Conservation (phyloP, 37 sponge, comb jelly and placozoan genomes). For the Beroe forskalii region DNA sequence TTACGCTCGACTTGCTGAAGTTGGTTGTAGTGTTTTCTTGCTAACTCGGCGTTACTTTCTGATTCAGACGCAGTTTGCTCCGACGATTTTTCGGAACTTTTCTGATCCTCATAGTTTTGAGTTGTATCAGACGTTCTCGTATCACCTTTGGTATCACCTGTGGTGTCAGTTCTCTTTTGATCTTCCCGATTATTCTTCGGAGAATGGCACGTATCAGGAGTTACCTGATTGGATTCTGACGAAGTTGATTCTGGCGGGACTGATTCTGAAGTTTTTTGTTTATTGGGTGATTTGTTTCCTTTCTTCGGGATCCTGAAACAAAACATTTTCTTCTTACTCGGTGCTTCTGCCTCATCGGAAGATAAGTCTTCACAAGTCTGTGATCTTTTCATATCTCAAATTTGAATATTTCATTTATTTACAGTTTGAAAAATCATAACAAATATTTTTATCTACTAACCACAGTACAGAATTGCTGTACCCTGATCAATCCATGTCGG, state of each 20-base stretch:
- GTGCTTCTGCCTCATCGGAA: background rate
- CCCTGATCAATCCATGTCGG: no score
- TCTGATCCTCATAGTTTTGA: background rate
- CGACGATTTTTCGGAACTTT: no score
- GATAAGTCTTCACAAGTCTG: slow-evolving; percentile 10
- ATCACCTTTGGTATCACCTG: background rate
- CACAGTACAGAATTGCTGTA: no score
- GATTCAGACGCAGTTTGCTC: no score
- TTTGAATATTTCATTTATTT: no score
- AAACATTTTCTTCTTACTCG: slow-evolving; percentile 33
- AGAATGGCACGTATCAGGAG: background rate
- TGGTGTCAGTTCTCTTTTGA: background rate
- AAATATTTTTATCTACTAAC: no score
- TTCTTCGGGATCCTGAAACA: slow-evolving; percentile 2
- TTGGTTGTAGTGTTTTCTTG: slow-evolving; percentile 36
- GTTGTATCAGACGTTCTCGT: background rate
- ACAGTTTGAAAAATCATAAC: no score
- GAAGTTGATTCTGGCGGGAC: background rate
- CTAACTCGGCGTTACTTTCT: slow-evolving; percentile 14
- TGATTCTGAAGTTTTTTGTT: no score
- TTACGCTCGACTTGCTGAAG: background rate
- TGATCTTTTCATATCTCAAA: slow-evolving; percentile 29
- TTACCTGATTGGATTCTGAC: background rate
- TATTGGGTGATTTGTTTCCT: background rate
- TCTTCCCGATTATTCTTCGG: background rate